A percentile compares a stretch with the other conserved stretches of the same genome.
phyloP scores from a whole-genome alignment of 1,140 invertebrate species.

The Aphelenchoides besseyi region DNA sequence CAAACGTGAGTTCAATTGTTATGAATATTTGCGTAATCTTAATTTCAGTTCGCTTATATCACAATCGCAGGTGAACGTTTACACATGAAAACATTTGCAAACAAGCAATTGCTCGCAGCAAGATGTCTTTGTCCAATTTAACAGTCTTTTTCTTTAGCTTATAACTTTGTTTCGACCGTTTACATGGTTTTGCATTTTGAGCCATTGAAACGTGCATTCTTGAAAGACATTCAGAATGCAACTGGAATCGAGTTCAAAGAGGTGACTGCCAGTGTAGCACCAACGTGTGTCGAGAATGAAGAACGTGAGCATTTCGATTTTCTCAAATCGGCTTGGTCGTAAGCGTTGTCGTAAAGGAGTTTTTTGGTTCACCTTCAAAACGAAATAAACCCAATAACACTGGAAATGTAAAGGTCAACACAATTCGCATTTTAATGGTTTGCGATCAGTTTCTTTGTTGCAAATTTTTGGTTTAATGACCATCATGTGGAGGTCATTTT shows the following conservation, averaged over 20 bases:
- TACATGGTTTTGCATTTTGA: conserved; percentile 3
- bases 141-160: too few relatives aligned
- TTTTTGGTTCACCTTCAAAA: not conserved
- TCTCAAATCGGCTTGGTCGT: not conserved
- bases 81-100: not conserved
- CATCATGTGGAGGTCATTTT: not conserved
- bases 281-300: not conserved
- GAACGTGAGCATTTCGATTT: not conserved
- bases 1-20: not conserved
- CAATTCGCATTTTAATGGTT: not conserved
- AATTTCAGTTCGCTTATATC: conserved; percentile 10
- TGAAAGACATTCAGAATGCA: not conserved
- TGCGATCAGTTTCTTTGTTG: not conserved
- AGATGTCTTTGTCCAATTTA: too few relatives aligned
- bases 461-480: not conserved
- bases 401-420: not conserved
- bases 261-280: not conserved
- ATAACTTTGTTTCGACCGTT: not conserved
- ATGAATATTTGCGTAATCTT: not conserved
- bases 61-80: not conserved
- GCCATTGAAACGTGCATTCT: not conserved
- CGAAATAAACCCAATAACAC: not conserved
- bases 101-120: not conserved
- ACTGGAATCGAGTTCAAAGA: conserved; percentile 1
- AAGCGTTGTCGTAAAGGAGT: not conserved